These are phyloP conservation scores for Pasiphila rectangulata DNA, from an alignment of 2,888 invertebrate genomes.

Conservation along the genomic window DNA sequence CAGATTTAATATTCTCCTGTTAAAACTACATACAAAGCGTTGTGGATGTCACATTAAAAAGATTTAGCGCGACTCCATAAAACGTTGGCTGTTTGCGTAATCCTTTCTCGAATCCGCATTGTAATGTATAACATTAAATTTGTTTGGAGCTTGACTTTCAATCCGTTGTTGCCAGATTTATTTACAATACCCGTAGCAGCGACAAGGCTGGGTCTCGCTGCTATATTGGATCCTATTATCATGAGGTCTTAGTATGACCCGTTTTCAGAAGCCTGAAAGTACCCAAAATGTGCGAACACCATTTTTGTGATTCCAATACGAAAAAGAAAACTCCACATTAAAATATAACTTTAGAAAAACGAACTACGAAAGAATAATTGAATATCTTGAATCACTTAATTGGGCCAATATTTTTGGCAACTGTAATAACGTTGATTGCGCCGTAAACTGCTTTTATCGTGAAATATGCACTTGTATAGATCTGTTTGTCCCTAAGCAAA, in stretches of 20 bases:
- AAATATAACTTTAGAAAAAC: too few relatives aligned
- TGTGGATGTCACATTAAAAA: slow-evolving; percentile 31
- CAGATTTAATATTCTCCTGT: slow-evolving; percentile 25
- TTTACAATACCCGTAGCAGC: slow-evolving; percentile 9
- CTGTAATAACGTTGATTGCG: too few relatives aligned
- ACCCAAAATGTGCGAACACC: slow-evolving; percentile 4
- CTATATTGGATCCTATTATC: slow-evolving; percentile 5
- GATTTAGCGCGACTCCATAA: slow-evolving; percentile 31
- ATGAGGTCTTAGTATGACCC: slow-evolving; percentile 12
- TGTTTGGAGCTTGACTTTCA: slow-evolving; percentile 27
- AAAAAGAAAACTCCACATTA: too few relatives aligned
- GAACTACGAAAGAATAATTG: too few relatives aligned
- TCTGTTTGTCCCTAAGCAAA: too few relatives aligned
- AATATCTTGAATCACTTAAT: too few relatives aligned
- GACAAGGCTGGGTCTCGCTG: background rate
- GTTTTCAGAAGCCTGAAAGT: slow-evolving; percentile 6
- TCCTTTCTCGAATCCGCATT: slow-evolving; percentile 28
- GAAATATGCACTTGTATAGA: too few relatives aligned
- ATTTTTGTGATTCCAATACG: too few relatives aligned
- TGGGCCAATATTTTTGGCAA: too few relatives aligned
- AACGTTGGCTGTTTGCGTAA: slow-evolving; percentile 31
- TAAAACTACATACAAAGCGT: slow-evolving; percentile 26
- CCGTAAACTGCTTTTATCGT: too few relatives aligned
- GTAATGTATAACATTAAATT: slow-evolving; percentile 28
- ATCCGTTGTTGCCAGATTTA: slow-evolving; percentile 27